phyloP scores from a whole-genome alignment of 2,888 invertebrate genomes.

The Saturnia pavonia region DNA sequence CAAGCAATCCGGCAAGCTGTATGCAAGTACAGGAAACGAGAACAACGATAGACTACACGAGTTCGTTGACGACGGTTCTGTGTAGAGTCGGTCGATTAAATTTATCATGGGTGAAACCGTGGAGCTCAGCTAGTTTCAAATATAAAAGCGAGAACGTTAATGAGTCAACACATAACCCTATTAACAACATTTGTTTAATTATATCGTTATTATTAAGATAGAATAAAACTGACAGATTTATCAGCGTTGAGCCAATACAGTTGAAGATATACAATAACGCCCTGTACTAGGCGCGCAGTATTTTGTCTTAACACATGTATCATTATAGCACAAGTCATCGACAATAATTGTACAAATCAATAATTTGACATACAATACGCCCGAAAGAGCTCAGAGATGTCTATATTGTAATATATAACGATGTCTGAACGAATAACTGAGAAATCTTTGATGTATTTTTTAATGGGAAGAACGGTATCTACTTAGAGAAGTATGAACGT shows the following conservation, averaged over 20 bases:
- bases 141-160: background rate
- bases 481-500: constrained; percentile 19
- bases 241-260: background rate
- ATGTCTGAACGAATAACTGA: constrained; percentile 29
- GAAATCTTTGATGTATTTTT: constrained; percentile 35
- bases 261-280: background rate
- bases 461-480: constrained; percentile 24
- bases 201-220: background rate
- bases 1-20: too few relatives aligned
- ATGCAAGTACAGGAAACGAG: too few relatives aligned
- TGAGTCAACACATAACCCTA: background rate
- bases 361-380: constrained; percentile 35
- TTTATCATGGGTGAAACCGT: too few relatives aligned
- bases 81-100: too few relatives aligned
- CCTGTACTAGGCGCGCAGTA: background rate
- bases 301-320: constrained; percentile 12
- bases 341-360: constrained; percentile 55
- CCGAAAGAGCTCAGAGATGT: constrained; percentile 24
- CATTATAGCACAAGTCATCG: constrained; percentile 59
- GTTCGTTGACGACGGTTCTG: too few relatives aligned
- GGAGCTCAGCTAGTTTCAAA: background rate
- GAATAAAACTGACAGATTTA: background rate
- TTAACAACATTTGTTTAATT: background rate
- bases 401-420: constrained; percentile 18
- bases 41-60: too few relatives aligned